These are phyloP conservation scores for Lithophane socia DNA, from an alignment of 2,888 invertebrate species.

Conservation along the genomic window DNA sequence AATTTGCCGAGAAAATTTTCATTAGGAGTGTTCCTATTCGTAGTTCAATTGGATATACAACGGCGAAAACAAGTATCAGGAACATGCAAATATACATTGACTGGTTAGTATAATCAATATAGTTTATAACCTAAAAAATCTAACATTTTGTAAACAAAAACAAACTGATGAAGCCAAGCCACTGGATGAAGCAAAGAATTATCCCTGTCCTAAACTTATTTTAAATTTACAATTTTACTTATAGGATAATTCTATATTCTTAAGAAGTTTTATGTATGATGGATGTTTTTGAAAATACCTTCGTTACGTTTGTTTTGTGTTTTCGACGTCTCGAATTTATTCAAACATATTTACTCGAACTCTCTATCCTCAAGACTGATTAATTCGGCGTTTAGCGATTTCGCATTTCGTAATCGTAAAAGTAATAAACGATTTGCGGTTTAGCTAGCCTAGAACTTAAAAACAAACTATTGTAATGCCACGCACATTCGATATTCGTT, in stretches of 20 bases:
- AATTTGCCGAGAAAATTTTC: not conserved
- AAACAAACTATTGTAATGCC: not conserved
- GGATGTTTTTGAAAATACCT: not conserved
- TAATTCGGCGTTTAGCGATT: not conserved
- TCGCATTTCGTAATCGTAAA: not conserved
- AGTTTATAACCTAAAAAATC: constrained; percentile 35
- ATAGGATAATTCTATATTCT: not conserved
- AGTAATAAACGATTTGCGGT: too few relatives aligned
- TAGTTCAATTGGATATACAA: not conserved
- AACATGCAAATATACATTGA: constrained; percentile 79
- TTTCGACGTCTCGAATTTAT: not conserved
- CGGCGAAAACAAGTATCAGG: not conserved
- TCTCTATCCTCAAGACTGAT: not conserved
- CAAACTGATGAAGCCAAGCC: not conserved
- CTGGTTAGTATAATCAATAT: constrained; percentile 73
- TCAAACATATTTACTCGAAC: too few relatives aligned
- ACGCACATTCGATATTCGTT: not conserved
- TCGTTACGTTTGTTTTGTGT: not conserved
- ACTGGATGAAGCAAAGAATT: not conserved
- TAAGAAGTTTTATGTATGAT: not conserved
- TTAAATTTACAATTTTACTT: not conserved
- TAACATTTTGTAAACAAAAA: not conserved
- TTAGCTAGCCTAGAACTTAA: not conserved
- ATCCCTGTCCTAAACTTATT: too few relatives aligned
- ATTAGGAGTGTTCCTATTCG: not conserved